Evolutionary conservation across 2,888 invertebrate genomes (phyloP), one percentile per base, ranked within the genome.

Genomic region (Tachina fera): DNA sequence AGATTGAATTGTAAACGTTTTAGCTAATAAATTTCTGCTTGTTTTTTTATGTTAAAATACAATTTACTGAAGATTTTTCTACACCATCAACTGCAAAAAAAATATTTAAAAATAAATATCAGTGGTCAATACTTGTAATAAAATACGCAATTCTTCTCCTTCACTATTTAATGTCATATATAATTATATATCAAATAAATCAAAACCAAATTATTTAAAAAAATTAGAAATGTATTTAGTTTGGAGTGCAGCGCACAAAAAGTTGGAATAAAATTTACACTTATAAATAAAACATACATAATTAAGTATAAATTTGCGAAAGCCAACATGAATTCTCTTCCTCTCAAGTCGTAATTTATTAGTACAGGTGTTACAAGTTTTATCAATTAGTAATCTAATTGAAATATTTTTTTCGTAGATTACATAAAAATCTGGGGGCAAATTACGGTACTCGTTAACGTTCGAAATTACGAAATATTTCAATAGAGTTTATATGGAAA

Each of bases 1-100:
- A 78, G 74, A 82, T 71, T 82, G 60, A 78, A 78, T 78, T 81
- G 81, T 65, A 45, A 85, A 78, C 85, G 78, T 85, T 78, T 82
- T 85, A 39, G 45, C 56, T 74, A 85, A 82, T 78, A 75, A 70
- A 70, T 70, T 77, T 74, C 19, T 81, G 31, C 19, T 39, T 47
- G 70, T 53, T 68, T 79, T 51, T 39, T 39, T 6, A 5, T 16
- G 41, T 41, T 53, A 11, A 61, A 67, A 31, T 56, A 49, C 6
- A 9, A 47, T 45, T 70, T 70, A 56, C n/a, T 53, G 16, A 43
- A 47, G 22, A 60, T 31, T 67, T 76, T 72, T 72, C 19, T 14
- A 65, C 45, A 80, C 58, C 68, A 67, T 58, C 70, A 77, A 45
- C 63, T 81, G 81, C 43, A 49, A 45, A 77, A 75, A 65, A 16